Evolutionary conservation across 2,797 vertebrate genomes (phyloP), one percentile per base, ranked within the genome.

Genomic region (Craterocephalus amniculus): DNA sequence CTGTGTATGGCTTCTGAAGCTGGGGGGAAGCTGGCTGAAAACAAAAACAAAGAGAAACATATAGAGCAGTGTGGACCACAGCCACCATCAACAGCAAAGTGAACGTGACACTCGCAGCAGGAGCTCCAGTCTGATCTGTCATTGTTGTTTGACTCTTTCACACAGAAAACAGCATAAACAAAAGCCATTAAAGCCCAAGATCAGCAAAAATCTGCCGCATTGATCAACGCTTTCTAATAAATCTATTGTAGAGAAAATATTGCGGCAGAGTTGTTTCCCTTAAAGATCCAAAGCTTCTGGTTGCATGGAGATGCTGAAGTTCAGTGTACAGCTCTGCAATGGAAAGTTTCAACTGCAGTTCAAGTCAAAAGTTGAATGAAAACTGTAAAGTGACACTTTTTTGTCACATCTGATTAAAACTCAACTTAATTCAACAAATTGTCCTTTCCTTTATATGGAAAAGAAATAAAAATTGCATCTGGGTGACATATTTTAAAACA

Each of bases 51-150:
- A 72, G 35, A 55, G 76, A 65, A 48, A 55, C 54, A 56, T 69
- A 59, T 22, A 63, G 71, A 79, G 31, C 6, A 9, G 32, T 68
- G n/a, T 61, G 58, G 73, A 68, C 51, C 59, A 27, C 54, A 58
- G 65, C 45, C 63, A 63, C 36, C 61, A 62, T 51, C 72, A 64
- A 76, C 67, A 75, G 76, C 58, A 77, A 79, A 82, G 40, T 22
- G 27, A 61, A 48, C 20, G 45, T 29, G 72, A 55, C 58, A 49
- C 38, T 76, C 64, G 58, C 38, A 74, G 49, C 62, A 72, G 57
- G 58, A 64, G 66, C 58, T 4, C 55, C 59, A 18, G 45, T 72
- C 45, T 81, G 55, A 31, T 65, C 24, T 26, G n/a, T 62, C 32
- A 36, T 54, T 68, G 68, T n/a, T 55, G 35, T 49, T 76, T 72